Percentiles rank a stretch among this genome's conserved stretches.
These are phyloP conservation scores for Stramonita haemastoma DNA, from an alignment of 2,888 invertebrate species.

Conservation along the genomic window DNA sequence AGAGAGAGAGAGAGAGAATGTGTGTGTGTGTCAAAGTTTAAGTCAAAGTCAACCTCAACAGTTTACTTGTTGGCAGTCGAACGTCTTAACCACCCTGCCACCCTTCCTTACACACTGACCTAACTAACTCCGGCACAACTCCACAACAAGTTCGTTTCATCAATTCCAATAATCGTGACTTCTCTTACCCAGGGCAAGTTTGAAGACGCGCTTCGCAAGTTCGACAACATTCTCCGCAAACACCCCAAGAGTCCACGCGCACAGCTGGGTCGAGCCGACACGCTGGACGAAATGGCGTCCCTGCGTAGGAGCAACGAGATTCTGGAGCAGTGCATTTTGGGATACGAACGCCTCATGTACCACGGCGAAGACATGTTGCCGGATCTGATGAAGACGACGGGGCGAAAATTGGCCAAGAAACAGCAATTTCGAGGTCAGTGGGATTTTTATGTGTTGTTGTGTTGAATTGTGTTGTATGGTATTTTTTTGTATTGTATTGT, in stretches of 20 bases:
- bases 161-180: not conserved
- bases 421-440: constrained; percentile 88
- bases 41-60: too few relatives aligned
- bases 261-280: constrained; percentile 83
- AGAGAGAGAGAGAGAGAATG: too few relatives aligned
- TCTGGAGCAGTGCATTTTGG: constrained; percentile 83
- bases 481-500: too few relatives aligned
- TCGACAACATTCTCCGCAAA: constrained; percentile 81
- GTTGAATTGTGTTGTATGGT: too few relatives aligned
- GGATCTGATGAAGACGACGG: constrained; percentile 81
- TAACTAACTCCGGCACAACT: too few relatives aligned
- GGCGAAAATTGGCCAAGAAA: constrained; percentile 84
- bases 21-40: too few relatives aligned
- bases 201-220: constrained; percentile 80
- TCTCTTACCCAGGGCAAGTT: constrained; percentile 57
- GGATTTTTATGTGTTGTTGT: not conserved
- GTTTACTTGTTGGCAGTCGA: too few relatives aligned
- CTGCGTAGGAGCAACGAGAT: constrained; percentile 83
- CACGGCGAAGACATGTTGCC: constrained; percentile 81
- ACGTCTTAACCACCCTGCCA: too few relatives aligned
- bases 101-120: too few relatives aligned
- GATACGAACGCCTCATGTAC: constrained; percentile 82
- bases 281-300: constrained; percentile 84
- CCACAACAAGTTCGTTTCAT: too few relatives aligned
- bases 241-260: constrained; percentile 83